These are phyloP conservation scores for Cryptus viduatorius DNA, from an alignment of 2,888 invertebrate species.

Conservation along the genomic window DNA sequence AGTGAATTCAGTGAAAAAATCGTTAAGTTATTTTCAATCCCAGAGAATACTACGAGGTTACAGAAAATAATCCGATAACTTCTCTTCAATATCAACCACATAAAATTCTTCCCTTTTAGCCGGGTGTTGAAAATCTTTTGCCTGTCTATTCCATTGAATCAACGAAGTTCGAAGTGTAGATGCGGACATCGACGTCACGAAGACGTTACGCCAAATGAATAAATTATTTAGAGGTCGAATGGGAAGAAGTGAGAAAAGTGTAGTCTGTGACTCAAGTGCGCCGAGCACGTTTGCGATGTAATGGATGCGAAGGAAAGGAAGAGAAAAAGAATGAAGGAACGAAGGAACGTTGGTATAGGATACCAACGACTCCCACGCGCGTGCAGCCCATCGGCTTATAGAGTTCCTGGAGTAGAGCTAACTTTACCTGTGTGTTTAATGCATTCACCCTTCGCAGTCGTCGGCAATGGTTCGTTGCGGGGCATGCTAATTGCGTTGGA, in stretches of 20 bases:
- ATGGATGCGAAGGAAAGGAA: conserved; percentile 34
- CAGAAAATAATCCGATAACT: too few relatives aligned
- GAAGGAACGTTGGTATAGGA: neutral
- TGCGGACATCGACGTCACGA: conserved; percentile 22
- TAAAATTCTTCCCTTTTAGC: neutral
- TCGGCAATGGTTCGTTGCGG: conserved; percentile 37
- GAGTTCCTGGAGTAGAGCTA: conserved; percentile 8
- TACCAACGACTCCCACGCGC: conserved; percentile 18
- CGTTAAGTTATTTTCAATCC: too few relatives aligned
- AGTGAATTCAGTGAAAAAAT: too few relatives aligned
- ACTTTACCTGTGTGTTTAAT: conserved; percentile 39
- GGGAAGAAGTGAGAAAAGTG: neutral
- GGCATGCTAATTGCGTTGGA: conserved; percentile 63
- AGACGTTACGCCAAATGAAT: conserved; percentile 41
- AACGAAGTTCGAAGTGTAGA: neutral
- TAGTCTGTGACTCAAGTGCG: conserved; percentile 13
- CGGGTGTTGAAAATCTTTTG: neutral
- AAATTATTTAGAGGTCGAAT: conserved; percentile 44
- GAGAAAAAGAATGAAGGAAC: conserved; percentile 14
- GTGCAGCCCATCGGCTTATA: conserved; percentile 8
- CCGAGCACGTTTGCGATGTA: conserved; percentile 37
- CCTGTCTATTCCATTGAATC: neutral
- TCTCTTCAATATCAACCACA: neutral
- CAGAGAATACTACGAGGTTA: too few relatives aligned
- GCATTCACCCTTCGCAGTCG: conserved; percentile 31